Conservation (phyloP, 2,797 vertebrate genomes). For the Trematomus bernacchii region DNA sequence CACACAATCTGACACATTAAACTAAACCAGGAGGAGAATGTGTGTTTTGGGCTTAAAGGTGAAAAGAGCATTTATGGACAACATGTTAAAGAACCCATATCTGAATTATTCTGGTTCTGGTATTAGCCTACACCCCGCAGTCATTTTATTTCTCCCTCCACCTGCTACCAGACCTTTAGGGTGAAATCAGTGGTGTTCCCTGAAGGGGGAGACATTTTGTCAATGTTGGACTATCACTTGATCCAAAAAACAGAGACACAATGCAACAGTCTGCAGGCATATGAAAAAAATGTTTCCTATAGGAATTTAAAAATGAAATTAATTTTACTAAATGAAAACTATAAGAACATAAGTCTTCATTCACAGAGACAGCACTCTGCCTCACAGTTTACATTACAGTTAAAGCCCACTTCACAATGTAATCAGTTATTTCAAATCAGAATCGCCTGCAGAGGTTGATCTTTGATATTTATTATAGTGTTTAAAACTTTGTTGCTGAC, state of each 20-base stretch:
- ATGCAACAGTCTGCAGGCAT: neutral
- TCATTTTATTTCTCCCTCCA: neutral
- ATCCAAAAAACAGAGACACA: neutral
- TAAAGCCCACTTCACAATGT: neutral
- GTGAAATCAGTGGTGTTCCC: conserved; percentile 34
- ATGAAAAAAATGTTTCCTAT: no score
- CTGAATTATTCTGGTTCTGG: neutral
- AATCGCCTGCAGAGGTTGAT: neutral
- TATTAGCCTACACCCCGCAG: neutral
- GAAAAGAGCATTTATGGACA: neutral
- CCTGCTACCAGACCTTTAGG: conserved; percentile 9
- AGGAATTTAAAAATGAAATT: no score
- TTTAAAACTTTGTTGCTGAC: neutral
- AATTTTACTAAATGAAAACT: neutral
- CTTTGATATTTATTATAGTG: no score
- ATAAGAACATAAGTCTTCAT: neutral
- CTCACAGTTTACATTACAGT: neutral
- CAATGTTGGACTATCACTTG: conserved; percentile 4
- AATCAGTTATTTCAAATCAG: neutral
- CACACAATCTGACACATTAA: neutral
- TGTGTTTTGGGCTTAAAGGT: neutral
- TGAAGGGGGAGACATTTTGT: conserved; percentile 79
- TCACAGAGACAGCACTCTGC: accelerated
- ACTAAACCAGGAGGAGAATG: neutral
- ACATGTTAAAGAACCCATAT: neutral